phyloP scores from a whole-genome alignment of 2,797 vertebrate species.

The Hoplostethus atlanticus region DNA sequence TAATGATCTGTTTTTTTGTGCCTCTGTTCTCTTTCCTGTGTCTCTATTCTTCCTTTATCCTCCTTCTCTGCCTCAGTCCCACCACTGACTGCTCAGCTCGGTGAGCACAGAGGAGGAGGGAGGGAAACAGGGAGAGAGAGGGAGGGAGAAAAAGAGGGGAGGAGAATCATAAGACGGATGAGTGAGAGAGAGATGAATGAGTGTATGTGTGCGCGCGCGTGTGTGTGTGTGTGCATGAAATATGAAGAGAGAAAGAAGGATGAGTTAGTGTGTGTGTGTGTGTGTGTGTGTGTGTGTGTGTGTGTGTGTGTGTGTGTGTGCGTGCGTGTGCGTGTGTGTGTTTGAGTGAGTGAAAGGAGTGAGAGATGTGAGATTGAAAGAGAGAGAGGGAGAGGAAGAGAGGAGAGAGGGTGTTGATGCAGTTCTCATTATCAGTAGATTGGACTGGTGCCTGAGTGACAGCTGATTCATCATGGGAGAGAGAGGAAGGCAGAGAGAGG shows the following conservation, averaged over 20 bases:
- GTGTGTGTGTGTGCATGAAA: conserved; percentile 37
- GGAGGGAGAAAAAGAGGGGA: conserved; percentile 47
- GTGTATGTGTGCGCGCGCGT: conserved; percentile 53
- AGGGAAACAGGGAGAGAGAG: conserved; percentile 22
- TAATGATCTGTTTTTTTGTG: conserved; percentile 74
- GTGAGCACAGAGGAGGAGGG: conserved; percentile 65
- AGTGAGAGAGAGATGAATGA: conserved; percentile 76
- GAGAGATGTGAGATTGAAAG: conserved; percentile 26
- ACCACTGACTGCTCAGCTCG: conserved; percentile 82
- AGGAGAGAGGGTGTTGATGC: conserved; percentile 84
- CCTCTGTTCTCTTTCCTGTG: conserved; percentile 64
- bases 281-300: not conserved
- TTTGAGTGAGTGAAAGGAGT: conserved; percentile 30
- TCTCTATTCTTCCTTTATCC: conserved; percentile 72
- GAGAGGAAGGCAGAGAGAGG: conserved; percentile 79
- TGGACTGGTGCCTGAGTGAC: conserved; percentile 94
- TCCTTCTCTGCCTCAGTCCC: conserved; percentile 78
- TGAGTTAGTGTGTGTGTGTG: conserved; percentile 24
- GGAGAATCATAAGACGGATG: conserved; percentile 76
- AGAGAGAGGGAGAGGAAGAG: conserved; percentile 62
- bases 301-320: conserved; percentile 14
- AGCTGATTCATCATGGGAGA: conserved; percentile 94
- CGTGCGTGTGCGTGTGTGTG: not conserved
- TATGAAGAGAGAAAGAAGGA: conserved; percentile 61
- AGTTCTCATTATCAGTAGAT: conserved; percentile 96